These are phyloP conservation scores for Phania funesta DNA, from an alignment of 2,888 invertebrate species.

Conservation along the genomic window DNA sequence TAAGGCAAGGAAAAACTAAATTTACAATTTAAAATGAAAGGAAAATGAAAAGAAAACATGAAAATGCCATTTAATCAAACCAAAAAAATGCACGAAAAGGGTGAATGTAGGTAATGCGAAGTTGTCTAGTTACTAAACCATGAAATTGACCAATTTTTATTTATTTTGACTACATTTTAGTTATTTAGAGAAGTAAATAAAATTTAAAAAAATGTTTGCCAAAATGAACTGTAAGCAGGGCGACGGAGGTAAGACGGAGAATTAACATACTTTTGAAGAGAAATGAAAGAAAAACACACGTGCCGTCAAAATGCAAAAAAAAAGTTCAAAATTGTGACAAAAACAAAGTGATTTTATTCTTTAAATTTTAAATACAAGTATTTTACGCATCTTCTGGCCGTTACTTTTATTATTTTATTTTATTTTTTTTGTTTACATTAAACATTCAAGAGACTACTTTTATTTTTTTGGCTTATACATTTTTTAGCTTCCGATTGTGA, in stretches of 20 bases:
- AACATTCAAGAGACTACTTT: not conserved
- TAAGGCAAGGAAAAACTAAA: conserved; percentile 47
- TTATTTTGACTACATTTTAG: conserved; percentile 1
- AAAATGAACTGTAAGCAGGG: not conserved
- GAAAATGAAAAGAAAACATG: conserved; percentile 78
- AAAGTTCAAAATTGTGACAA: not conserved
- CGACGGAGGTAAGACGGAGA: not conserved
- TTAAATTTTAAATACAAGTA: too few relatives aligned
- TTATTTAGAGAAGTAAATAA: conserved; percentile 29
- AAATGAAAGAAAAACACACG: conserved; percentile 55
- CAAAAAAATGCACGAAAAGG: conserved; percentile 40
- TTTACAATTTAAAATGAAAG: conserved; percentile 64
- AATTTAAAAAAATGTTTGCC: conserved; percentile 49
- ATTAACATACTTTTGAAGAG: conserved; percentile 50
- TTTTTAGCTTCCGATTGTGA: conserved; percentile 78
- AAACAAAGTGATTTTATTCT: not conserved
- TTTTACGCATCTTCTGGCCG: too few relatives aligned
- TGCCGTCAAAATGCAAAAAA: conserved; percentile 41
- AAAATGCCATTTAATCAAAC: conserved; percentile 74
- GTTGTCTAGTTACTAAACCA: conserved; percentile 68
- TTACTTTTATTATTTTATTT: not conserved
- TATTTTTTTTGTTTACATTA: not conserved
- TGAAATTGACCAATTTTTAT: conserved; percentile 77
- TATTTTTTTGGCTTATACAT: not conserved
- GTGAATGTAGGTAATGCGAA: conserved; percentile 37